Percentiles rank a stretch among this genome's conserved stretches.
phyloP scores from a whole-genome alignment of 1,140 invertebrate species.

The Lutraria rhynchaena region DNA sequence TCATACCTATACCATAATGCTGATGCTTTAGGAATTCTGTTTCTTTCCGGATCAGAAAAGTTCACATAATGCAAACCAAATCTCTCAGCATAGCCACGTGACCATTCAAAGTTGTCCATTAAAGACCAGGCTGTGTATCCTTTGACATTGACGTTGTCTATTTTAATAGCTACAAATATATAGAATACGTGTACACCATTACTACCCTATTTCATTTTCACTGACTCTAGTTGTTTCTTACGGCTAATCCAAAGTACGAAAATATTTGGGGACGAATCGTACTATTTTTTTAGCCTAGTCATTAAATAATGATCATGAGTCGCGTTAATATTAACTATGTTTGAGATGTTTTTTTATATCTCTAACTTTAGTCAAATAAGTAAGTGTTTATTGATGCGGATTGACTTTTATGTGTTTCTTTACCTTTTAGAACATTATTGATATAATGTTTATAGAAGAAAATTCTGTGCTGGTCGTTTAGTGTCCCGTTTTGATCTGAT shows the following conservation, averaged over 20 bases:
- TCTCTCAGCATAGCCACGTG: constrained; percentile 82
- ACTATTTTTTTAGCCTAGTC: neutral
- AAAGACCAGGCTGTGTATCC: constrained; percentile 90
- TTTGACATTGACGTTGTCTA: constrained; percentile 86
- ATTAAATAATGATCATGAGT: too few species aligned
- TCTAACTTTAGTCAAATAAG: too few species aligned
- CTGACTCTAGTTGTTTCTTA: too few species aligned
- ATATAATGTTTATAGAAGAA: constrained; percentile 85
- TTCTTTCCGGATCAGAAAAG: constrained; percentile 86
- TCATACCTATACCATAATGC: constrained; percentile 57
- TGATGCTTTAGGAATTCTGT: constrained; percentile 86
- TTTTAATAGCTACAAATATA: constrained; percentile 84
- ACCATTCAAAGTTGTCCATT: constrained; percentile 93
- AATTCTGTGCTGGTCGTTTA: constrained; percentile 84
- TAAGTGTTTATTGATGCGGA: too few species aligned
- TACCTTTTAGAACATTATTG: constrained; percentile 85
- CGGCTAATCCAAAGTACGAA: too few species aligned
- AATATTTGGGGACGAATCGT: too few species aligned
- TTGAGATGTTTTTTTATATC: too few species aligned
- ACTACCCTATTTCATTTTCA: too few species aligned
- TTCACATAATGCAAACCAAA: constrained; percentile 91
- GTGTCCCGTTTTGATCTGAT: constrained; percentile 82
- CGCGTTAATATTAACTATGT: too few species aligned
- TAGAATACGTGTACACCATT: too few species aligned
- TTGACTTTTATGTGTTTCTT: too few species aligned